Evolutionary conservation across 2,113 vertebrate species (phyloP).

Genomic region (Equus przewalskii): DNA sequence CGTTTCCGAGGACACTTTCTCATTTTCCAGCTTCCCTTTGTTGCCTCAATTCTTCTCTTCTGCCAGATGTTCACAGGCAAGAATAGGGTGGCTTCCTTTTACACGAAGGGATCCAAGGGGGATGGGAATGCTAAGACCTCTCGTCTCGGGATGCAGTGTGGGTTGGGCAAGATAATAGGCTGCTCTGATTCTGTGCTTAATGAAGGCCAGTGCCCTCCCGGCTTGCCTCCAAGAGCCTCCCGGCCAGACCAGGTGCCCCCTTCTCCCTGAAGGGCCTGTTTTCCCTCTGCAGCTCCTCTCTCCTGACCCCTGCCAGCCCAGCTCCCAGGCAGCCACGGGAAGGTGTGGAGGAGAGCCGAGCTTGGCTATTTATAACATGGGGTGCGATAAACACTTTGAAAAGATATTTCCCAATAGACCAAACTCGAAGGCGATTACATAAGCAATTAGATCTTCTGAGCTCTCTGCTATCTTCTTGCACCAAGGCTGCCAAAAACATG

Average conservation of each 20-base stretch:
- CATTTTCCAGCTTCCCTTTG: background rate
- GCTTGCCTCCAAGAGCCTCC: background rate
- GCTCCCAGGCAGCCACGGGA: background rate
- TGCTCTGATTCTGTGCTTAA: background rate
- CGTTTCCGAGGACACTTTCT: background rate
- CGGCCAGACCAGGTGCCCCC: background rate
- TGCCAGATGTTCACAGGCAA: background rate
- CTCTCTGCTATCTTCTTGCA: conserved; percentile 47
- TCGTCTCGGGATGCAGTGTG: background rate
- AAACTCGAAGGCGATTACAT: conserved; percentile 64
- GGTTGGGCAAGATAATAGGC: background rate
- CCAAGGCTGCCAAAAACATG: background rate
- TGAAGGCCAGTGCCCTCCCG: background rate
- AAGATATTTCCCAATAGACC: conserved; percentile 55
- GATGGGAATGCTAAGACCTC: background rate
- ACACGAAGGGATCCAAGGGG: background rate
- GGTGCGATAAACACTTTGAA: conserved; percentile 69
- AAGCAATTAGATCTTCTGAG: conserved; percentile 70
- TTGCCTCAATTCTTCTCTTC: conserved; percentile 4
- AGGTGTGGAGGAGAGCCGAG: background rate
- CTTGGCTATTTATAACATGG: conserved; percentile 65
- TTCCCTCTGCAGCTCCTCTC: background rate
- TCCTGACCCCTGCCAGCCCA: background rate
- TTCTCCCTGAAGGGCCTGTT: background rate
- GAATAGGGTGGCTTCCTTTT: background rate